Percentiles rank a stretch among this genome's conserved stretches.
These are phyloP conservation scores for Chloroceryle amazona DNA, from an alignment of 2,797 vertebrate genomes.

Conservation along the genomic window DNA sequence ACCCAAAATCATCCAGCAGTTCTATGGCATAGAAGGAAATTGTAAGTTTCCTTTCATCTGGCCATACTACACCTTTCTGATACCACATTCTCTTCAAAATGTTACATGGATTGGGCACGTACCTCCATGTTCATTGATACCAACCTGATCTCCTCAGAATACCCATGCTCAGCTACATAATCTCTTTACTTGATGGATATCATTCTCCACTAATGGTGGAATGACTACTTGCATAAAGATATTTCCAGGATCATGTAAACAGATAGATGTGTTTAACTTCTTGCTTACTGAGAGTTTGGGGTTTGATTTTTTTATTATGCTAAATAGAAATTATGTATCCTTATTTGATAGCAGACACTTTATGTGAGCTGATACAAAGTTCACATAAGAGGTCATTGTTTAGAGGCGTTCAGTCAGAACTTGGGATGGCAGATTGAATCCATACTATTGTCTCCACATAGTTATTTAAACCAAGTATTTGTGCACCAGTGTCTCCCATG, in stretches of 20 bases:
- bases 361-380: rapidly evolving
- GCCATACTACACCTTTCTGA: neutral
- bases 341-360: neutral
- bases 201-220: neutral
- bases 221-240: neutral
- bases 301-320: neutral
- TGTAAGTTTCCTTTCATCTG: neutral
- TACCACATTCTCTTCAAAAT: neutral
- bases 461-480: neutral
- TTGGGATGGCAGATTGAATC: neutral
- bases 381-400: neutral
- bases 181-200: neutral
- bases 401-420: neutral
- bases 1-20: neutral
- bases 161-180: neutral
- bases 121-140: neutral
- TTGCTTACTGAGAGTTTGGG: neutral
- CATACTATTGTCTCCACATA: neutral
- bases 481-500: neutral
- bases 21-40: neutral
- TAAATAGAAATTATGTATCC: neutral
- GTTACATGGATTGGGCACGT: neutral
- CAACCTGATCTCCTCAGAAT: neutral
- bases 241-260: neutral
- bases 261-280: neutral